Conservation (phyloP, 2,113 vertebrate genomes). For the Syngnathoides biaculeatus region DNA sequence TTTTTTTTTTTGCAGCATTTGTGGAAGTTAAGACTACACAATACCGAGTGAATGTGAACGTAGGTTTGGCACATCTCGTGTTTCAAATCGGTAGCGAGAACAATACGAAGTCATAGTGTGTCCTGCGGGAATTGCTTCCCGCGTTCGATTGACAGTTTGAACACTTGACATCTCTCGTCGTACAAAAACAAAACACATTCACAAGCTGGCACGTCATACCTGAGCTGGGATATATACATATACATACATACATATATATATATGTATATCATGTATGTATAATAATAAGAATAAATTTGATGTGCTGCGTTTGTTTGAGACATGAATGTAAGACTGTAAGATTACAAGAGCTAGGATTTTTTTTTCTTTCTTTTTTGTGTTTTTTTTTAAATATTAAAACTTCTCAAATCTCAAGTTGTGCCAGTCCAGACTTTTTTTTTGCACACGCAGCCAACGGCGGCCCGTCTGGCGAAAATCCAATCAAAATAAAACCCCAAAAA, state of each 20-base stretch:
- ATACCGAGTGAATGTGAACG: slow-evolving; percentile 61
- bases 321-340: slow-evolving; percentile 84
- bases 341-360: slow-evolving; percentile 87
- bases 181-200: slow-evolving; percentile 91
- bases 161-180: slow-evolving; percentile 67
- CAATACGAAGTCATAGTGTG: slow-evolving; percentile 41
- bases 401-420: slow-evolving; percentile 90
- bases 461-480: slow-evolving; percentile 66
- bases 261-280: background rate
- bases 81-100: slow-evolving; percentile 61
- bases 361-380: background rate
- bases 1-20: slow-evolving; percentile 78
- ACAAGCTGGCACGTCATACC: slow-evolving; percentile 99
- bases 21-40: slow-evolving; percentile 67
- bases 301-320: slow-evolving; percentile 48
- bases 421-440: slow-evolving; percentile 84
- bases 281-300: background rate
- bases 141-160: slow-evolving; percentile 67
- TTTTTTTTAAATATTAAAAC: slow-evolving; percentile 78
- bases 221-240: slow-evolving; percentile 89
- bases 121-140: slow-evolving; percentile 52
- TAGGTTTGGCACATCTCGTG: slow-evolving; percentile 89
- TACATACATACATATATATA: background rate
- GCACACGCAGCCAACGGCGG: slow-evolving; percentile 77
- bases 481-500: slow-evolving; percentile 53